Conservation (phyloP, 2,888 invertebrate species). For the Trachelus troglodyta region DNA sequence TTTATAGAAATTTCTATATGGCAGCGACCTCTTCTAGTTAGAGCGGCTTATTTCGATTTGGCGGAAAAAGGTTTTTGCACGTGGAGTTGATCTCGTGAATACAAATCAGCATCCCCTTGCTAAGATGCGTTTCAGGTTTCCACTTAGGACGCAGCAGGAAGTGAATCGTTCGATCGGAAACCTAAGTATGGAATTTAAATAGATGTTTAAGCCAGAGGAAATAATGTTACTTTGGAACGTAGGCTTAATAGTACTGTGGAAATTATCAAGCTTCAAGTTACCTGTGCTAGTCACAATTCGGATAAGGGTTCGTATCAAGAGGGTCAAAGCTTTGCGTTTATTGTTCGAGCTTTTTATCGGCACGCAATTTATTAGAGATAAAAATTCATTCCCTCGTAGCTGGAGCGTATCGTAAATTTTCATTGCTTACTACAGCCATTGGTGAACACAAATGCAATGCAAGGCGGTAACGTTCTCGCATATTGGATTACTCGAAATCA, state of each 20-base stretch:
- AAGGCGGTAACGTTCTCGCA: not conserved
- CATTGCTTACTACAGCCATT: not conserved
- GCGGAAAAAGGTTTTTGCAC: not conserved
- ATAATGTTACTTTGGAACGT: not conserved
- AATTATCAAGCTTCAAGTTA: not conserved
- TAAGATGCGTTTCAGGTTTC: not conserved
- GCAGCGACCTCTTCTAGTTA: not conserved
- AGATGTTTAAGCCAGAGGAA: not conserved
- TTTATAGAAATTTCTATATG: not conserved
- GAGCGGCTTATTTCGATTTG: not conserved
- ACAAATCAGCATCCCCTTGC: not conserved
- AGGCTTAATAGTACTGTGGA: not conserved
- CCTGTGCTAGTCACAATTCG: not conserved
- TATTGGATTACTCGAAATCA: not conserved
- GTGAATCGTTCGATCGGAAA: not conserved
- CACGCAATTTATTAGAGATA: not conserved
- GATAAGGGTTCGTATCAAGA: not conserved
- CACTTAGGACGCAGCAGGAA: not conserved
- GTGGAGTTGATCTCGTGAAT: not conserved
- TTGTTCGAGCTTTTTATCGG: not conserved
- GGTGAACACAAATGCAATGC: not conserved
- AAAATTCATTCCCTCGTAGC: not conserved
- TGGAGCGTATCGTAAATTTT: not conserved
- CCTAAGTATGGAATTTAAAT: not conserved
- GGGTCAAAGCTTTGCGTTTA: not conserved